A percentile compares a stretch with the other conserved stretches of the same genome.
phyloP scores from a whole-genome alignment of 2,113 vertebrate genomes.

The Poeciliopsis occidentalis region DNA sequence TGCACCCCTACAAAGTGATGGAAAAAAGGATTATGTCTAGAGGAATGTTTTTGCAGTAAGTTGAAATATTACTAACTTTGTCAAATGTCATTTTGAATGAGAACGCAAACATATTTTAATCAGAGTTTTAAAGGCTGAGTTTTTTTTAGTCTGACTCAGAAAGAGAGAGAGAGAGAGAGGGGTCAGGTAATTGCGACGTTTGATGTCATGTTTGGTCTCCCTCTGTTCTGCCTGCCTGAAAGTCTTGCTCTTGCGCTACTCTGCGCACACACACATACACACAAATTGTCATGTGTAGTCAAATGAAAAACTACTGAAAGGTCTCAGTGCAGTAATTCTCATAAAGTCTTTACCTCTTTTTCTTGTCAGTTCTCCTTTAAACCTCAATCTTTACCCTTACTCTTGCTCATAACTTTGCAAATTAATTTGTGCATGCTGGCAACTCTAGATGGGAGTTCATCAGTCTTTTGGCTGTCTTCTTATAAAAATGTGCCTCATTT shows the following conservation, averaged over 20 bases:
- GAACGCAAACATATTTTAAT: constrained; percentile 76
- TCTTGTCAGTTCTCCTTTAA: constrained; percentile 91
- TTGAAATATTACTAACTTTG: constrained; percentile 83
- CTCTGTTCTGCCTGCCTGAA: constrained; percentile 70
- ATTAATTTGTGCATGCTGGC: constrained; percentile 12
- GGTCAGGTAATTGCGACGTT: constrained; percentile 78
- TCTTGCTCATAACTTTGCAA: constrained; percentile 84
- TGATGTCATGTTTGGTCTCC: constrained; percentile 81
- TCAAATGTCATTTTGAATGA: constrained; percentile 80
- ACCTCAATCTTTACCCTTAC: constrained; percentile 87
- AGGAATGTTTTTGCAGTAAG: constrained; percentile 80
- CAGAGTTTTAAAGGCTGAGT: constrained; percentile 66
- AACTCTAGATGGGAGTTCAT: not conserved
- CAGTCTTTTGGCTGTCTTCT: constrained; percentile 38
- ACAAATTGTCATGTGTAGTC: constrained; percentile 48
- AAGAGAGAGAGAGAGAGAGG: constrained; percentile 52
- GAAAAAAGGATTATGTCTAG: constrained; percentile 68
- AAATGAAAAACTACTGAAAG: constrained; percentile 80
- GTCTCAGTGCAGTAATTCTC: constrained; percentile 88
- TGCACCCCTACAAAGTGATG: constrained; percentile 68
- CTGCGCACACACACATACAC: constrained; percentile 23
- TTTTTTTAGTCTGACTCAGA: constrained; percentile 60
- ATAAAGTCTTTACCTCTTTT: constrained; percentile 84
- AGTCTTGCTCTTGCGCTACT: constrained; percentile 31
- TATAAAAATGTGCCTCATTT: constrained; percentile 25